A percentile compares a stretch with the other conserved stretches of the same genome.
Evolutionary conservation across 2,113 vertebrate species (phyloP).

Genomic region (Propithecus coquereli): DNA sequence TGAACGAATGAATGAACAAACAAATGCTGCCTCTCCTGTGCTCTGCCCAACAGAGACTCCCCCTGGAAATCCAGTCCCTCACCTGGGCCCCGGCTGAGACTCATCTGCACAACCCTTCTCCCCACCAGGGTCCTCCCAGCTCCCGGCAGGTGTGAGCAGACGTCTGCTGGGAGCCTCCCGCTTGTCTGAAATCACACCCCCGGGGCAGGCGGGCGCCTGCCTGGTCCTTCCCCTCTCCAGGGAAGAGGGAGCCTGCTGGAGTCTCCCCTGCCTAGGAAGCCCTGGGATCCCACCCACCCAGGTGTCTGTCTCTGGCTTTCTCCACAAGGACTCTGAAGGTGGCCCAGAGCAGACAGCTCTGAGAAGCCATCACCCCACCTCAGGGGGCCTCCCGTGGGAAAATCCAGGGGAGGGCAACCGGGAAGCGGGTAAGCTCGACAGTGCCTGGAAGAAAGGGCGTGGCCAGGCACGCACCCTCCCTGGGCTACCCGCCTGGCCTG

Average conservation of each 20-base stretch:
- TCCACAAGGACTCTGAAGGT: background rate
- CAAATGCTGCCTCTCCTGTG: background rate
- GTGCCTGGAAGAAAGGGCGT: background rate
- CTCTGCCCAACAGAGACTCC: background rate
- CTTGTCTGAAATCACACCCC: background rate
- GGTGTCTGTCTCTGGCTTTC: background rate
- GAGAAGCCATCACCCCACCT: background rate
- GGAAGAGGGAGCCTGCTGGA: background rate
- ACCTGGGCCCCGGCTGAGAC: background rate
- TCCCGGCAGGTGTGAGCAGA: background rate
- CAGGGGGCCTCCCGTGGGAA: background rate
- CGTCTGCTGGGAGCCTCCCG: background rate
- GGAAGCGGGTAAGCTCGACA: background rate
- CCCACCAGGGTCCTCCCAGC: background rate
- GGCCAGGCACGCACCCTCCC: rapidly evolving
- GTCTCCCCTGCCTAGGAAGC: rapidly evolving
- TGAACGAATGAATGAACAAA: background rate
- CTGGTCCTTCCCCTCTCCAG: background rate
- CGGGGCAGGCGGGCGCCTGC: background rate
- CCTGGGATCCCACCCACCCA: background rate
- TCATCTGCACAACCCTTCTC: background rate
- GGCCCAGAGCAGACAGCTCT: background rate
- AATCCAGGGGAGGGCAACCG: background rate
- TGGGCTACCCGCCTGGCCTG: background rate
- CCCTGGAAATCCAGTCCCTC: background rate